These are phyloP conservation scores for Hormiphora californensis DNA, from an alignment of 37 sponge, comb jelly and placozoan species.

Conservation along the genomic window DNA sequence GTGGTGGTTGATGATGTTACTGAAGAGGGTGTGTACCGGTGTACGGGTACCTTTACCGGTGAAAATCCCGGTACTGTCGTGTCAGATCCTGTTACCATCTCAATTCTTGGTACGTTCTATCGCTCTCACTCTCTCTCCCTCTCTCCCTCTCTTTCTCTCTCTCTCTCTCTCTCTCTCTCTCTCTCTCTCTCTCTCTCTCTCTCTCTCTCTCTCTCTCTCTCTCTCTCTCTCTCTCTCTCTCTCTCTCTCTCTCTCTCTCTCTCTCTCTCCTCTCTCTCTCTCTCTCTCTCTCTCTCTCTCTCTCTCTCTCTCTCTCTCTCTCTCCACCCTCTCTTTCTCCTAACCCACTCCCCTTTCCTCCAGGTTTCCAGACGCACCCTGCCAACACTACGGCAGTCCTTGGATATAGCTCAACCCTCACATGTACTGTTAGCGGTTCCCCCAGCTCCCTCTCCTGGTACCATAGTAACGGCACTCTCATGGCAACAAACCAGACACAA, in stretches of 20 bases:
- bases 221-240: not conserved
- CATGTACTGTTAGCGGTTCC: not conserved
- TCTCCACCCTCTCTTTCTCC: not conserved
- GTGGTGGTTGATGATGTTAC: not conserved
- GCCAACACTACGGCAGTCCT: constrained; percentile 16
- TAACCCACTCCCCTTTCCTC: not conserved
- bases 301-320: not conserved
- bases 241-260: not conserved
- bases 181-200: not conserved
- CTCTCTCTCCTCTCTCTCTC: not conserved
- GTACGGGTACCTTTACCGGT: not conserved
- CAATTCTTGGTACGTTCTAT: not conserved
- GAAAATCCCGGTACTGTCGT: not conserved
- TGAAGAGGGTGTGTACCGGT: not conserved
- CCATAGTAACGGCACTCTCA: not conserved
- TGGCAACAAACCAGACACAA: not conserved
- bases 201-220: not conserved
- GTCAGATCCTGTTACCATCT: constrained; percentile 6
- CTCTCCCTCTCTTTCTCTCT: not conserved
- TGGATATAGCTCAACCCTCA: not conserved
- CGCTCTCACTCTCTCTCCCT: not conserved
- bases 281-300: not conserved
- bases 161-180: not conserved
- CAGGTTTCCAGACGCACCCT: constrained; percentile 7
- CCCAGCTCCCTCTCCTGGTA: constrained; percentile 12